Base-by-base conservation (phyloP, 2,113 vertebrate species). In the Triplophysa siluroides region DNA sequence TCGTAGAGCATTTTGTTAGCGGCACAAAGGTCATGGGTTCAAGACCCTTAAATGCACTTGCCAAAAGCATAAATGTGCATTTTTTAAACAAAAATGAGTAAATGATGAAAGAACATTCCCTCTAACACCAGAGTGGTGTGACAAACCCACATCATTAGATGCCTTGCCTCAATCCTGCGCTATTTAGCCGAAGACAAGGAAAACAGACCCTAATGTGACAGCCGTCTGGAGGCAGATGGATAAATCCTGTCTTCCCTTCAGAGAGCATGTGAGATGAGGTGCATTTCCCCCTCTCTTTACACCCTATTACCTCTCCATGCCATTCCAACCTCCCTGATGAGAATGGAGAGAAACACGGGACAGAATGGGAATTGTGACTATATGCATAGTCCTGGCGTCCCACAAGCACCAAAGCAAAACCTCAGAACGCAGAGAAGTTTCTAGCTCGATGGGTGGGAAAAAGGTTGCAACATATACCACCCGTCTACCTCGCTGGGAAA, bases 281-380 rank as follows among this genome's bases (percentile, higher is more conserved):
- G 66, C 70, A 66, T 66, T 73, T 71, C 68, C 61, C 33, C 63
- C 45, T 54, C 66, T 41, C 72, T 78, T 71, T 26, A 75, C 56
- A 76, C 75, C 64, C 67, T 72, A 85, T 85, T 85, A 83, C 69
- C 64, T 24, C 70, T 62, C 64, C 23, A 63, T 71, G 33, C 64
- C 38, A 19, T 81, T 52, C 43, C 56, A n/a, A 26, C 70, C 61
- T 62, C 76, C n/a, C 58, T 45, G 58, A 41, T 68, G 64, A 45
- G 64, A 78, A 41, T 56, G 47, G 47, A 78, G 81, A 72, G 77
- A 23, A 77, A 76, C 78, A 56, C 79, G 2, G 60, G 70, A 81
- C 72, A 65, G 74, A 83, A 80, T 70, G 50, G 70, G 47, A 23
- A n/a, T 75, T 47, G 50, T 43, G 78, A 50, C 18, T 41, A 58